phyloP scores from a whole-genome alignment of 2,797 vertebrate species.

The Platyrinchus mystaceus region DNA sequence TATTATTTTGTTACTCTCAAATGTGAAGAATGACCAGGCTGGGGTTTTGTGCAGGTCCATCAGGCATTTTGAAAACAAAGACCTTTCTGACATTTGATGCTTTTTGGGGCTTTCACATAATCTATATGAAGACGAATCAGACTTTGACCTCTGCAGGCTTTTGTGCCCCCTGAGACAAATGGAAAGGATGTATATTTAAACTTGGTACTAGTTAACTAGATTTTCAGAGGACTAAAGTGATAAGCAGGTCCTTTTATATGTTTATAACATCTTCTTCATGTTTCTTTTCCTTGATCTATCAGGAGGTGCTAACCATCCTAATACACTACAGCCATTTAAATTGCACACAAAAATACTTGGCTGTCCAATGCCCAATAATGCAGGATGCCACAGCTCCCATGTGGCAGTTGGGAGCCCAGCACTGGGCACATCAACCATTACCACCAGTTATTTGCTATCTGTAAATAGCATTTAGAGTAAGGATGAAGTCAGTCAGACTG shows the following conservation, averaged over 20 bases:
- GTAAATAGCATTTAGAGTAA: background rate
- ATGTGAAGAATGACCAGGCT: background rate
- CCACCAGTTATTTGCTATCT: background rate
- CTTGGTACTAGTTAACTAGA: background rate
- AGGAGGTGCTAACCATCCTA: background rate
- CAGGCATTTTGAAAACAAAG: background rate
- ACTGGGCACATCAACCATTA: background rate
- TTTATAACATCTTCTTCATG: background rate
- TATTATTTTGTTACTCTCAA: background rate
- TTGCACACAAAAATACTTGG: background rate
- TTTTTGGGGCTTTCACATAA: background rate
- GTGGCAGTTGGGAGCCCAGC: background rate
- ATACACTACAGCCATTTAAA: background rate
- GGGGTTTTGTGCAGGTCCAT: background rate
- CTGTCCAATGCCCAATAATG: accelerated
- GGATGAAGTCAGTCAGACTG: background rate
- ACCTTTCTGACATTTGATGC: background rate
- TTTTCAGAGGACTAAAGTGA: background rate
- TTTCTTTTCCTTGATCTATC: background rate
- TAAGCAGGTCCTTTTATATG: background rate
- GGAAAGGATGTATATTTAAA: background rate
- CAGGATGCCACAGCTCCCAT: background rate
- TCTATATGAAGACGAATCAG: background rate
- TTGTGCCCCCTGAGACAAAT: background rate
- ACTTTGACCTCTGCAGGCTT: background rate